Percentiles rank a stretch among this genome's conserved stretches.
Evolutionary conservation across 1,140 invertebrate species (phyloP).

Genomic region (Metopolophium dirhodum): DNA sequence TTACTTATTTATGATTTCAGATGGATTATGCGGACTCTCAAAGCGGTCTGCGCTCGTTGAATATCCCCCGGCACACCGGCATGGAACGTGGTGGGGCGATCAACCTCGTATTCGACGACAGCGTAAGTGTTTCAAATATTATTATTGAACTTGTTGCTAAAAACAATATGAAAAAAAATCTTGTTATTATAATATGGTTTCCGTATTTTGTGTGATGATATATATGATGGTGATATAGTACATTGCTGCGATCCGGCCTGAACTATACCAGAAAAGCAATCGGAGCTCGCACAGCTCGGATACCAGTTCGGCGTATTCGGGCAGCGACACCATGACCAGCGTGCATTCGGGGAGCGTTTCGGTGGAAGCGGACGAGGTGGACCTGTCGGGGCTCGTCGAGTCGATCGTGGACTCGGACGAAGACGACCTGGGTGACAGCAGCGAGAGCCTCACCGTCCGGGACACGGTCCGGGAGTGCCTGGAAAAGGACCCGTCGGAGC

Average conservation of each 20-base stretch:
- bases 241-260: slow-evolving; percentile 60
- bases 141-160: background rate
- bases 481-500: slow-evolving; percentile 93
- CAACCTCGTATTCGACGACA: slow-evolving; percentile 70
- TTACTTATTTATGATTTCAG: slow-evolving; percentile 66
- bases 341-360: slow-evolving; percentile 73
- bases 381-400: slow-evolving; percentile 90
- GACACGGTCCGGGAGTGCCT: slow-evolving; percentile 96
- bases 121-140: slow-evolving; percentile 65
- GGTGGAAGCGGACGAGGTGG: slow-evolving; percentile 83
- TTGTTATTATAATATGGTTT: background rate
- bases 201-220: background rate
- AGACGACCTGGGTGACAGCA: slow-evolving; percentile 90
- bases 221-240: slow-evolving; percentile 3
- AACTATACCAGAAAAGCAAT: slow-evolving; percentile 80
- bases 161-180: background rate
- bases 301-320: slow-evolving; percentile 93
- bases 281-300: slow-evolving; percentile 89
- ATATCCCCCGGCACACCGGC: slow-evolving; percentile 62
- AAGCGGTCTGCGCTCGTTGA: slow-evolving; percentile 51
- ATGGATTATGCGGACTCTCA: slow-evolving; percentile 77
- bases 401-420: slow-evolving; percentile 95
- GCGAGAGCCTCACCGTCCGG: slow-evolving; percentile 88
- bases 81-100: slow-evolving; percentile 66
- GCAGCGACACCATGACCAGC: slow-evolving; percentile 94